These are phyloP conservation scores for Therioaphis trifolii DNA, from an alignment of 2,888 invertebrate genomes.

Conservation along the genomic window DNA sequence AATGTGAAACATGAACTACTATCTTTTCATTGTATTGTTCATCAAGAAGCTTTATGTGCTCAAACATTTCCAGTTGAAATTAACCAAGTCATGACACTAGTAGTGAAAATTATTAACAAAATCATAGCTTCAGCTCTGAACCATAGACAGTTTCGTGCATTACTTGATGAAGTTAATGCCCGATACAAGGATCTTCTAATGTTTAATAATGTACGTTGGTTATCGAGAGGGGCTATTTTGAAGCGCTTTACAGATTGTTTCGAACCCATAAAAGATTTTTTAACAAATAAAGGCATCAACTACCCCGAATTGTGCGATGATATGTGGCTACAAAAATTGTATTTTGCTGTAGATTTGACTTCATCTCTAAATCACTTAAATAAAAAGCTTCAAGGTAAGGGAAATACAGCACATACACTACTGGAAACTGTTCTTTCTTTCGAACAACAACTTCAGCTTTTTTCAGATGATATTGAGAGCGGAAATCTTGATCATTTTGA, in stretches of 20 bases:
- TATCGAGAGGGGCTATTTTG: conserved; percentile 17
- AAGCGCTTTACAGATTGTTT: conserved; percentile 25
- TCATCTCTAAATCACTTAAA: conserved; percentile 30
- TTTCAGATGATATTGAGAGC: too few relatives aligned
- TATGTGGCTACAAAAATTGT: conserved; percentile 39
- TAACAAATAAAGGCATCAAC: conserved; percentile 39
- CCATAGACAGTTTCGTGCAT: conserved; percentile 4
- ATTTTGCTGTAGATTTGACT: conserved; percentile 27
- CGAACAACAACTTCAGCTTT: too few relatives aligned
- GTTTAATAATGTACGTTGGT: conserved; percentile 15
- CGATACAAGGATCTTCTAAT: conserved; percentile 12
- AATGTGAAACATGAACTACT: conserved; percentile 28
- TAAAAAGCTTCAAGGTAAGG: conserved; percentile 23
- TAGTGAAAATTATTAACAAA: background rate
- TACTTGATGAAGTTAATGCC: background rate
- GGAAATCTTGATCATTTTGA: too few relatives aligned
- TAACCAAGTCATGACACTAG: conserved; percentile 15
- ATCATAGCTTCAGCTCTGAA: conserved; percentile 5
- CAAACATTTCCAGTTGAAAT: conserved; percentile 26
- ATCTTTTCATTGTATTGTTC: conserved; percentile 26
- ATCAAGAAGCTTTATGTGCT: conserved; percentile 26
- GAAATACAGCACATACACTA: background rate
- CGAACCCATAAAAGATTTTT: conserved; percentile 32
- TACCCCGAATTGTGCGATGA: conserved; percentile 34
- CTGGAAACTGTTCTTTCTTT: too few relatives aligned